Conservation (phyloP, 2,888 invertebrate species). For the Cephonodes hylas region DNA sequence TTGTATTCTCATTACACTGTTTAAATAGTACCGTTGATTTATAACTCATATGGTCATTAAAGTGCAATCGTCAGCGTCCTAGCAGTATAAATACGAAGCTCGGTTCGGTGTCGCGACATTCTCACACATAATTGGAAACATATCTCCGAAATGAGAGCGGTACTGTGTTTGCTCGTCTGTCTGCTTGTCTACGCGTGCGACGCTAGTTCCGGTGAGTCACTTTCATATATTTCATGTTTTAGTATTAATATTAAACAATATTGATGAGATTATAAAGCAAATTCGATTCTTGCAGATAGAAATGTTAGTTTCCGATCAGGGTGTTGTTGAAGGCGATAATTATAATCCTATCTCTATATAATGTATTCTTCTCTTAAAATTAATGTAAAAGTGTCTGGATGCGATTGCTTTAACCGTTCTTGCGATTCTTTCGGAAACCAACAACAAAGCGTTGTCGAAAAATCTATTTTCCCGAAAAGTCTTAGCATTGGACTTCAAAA, state of each 20-base stretch:
- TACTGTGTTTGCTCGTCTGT: constrained; percentile 23
- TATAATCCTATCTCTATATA: too few species aligned
- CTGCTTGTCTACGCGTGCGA: constrained; percentile 17
- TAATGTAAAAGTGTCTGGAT: too few species aligned
- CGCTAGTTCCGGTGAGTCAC: constrained; percentile 21
- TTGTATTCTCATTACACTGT: neutral
- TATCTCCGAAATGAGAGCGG: constrained; percentile 21
- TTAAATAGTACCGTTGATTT: neutral
- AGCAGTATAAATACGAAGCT: neutral
- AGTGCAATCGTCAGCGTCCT: neutral
- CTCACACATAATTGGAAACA: neutral
- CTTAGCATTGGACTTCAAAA: too few species aligned
- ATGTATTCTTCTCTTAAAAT: too few species aligned
- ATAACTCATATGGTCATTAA: neutral
- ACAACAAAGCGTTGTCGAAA: too few species aligned
- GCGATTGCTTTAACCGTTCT: too few species aligned
- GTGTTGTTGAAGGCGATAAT: too few species aligned
- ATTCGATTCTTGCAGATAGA: too few species aligned
- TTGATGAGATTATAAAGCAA: too few species aligned
- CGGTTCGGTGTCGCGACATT: neutral
- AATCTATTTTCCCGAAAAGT: too few species aligned
- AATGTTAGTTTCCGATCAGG: too few species aligned
- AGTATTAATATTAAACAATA: neutral
- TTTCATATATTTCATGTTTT: neutral
- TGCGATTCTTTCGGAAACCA: too few species aligned